phyloP scores from a whole-genome alignment of 92 coral and sea anemone species.

The Pocillopora meandrina region DNA sequence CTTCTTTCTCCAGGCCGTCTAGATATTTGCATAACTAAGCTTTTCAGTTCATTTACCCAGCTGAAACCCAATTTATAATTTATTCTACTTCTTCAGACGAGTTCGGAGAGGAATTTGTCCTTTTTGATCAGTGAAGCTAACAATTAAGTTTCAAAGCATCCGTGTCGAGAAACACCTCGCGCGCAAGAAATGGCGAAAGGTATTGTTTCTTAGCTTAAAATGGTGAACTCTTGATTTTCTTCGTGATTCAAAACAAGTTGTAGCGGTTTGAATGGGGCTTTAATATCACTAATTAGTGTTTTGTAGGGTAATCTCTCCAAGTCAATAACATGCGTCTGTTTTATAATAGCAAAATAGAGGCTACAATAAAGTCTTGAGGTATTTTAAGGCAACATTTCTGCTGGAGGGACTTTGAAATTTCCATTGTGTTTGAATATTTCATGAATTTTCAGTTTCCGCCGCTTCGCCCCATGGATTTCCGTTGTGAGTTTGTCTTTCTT shows the following conservation, averaged over 20 bases:
- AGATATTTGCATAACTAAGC: slow-evolving; percentile 13
- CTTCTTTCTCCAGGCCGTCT: neutral
- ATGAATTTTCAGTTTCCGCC: too few relatives aligned
- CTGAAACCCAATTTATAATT: neutral
- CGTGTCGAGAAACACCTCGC: neutral
- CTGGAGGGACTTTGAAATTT: too few relatives aligned
- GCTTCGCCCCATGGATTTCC: too few relatives aligned
- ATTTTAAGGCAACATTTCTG: too few relatives aligned
- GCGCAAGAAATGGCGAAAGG: neutral
- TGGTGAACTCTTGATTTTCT: neutral
- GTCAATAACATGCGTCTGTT: too few relatives aligned
- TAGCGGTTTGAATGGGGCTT: neutral
- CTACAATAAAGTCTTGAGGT: too few relatives aligned
- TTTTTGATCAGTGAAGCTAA: neutral
- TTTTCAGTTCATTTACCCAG: neutral
- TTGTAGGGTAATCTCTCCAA: neutral
- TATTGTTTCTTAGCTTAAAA: neutral
- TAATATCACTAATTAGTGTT: too few relatives aligned
- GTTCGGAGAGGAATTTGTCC: neutral
- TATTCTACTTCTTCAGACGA: neutral
- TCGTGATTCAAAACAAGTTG: neutral
- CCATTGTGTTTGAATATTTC: too few relatives aligned
- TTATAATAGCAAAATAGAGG: too few relatives aligned
- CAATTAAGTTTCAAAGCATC: too few relatives aligned
- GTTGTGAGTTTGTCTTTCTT: too few relatives aligned